A percentile compares a stretch with the other conserved stretches of the same genome.
phyloP scores from a whole-genome alignment of 2,797 vertebrate species.

The Chanos chanos region DNA sequence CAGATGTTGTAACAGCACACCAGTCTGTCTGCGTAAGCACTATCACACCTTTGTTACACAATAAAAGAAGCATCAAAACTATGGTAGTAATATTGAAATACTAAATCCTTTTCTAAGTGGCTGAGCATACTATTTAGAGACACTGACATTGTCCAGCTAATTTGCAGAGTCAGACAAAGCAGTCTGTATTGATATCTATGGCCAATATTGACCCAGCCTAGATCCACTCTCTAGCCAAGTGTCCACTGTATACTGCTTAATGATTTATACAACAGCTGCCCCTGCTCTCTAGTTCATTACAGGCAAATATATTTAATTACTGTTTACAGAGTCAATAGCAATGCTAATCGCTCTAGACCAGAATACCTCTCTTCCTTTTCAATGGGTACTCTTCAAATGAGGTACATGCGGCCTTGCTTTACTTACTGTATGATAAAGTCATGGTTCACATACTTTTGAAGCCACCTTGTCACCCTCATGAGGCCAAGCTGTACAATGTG shows the following conservation, averaged over 20 bases:
- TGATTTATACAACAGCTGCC: constrained; percentile 46
- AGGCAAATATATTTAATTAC: constrained; percentile 67
- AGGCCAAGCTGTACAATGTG: constrained; percentile 49
- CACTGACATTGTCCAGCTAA: constrained; percentile 18
- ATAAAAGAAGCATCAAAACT: too few species aligned
- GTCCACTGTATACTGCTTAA: constrained; percentile 35
- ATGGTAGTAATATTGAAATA: too few species aligned
- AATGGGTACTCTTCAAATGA: constrained; percentile 36
- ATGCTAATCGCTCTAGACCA: constrained; percentile 57
- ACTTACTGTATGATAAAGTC: constrained; percentile 1
- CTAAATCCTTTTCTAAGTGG: too few species aligned
- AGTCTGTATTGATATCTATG: constrained; percentile 63
- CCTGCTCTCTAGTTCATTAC: constrained; percentile 55
- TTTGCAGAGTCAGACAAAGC: constrained; percentile 11
- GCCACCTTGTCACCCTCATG: constrained; percentile 61
- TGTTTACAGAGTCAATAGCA: constrained; percentile 65
- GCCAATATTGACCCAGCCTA: constrained; percentile 54
- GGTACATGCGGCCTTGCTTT: background rate
- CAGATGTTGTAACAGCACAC: too few species aligned
- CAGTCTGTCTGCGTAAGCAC: too few species aligned
- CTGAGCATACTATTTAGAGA: constrained; percentile 1
- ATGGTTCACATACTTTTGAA: constrained; percentile 41
- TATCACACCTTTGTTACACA: too few species aligned
- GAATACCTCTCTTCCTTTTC: constrained; percentile 34
- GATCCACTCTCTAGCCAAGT: constrained; percentile 55